Percentiles rank a stretch among this genome's conserved stretches.
Evolutionary conservation across 2,797 vertebrate genomes (phyloP).

Genomic region (Mormyrus hasselquistii): DNA sequence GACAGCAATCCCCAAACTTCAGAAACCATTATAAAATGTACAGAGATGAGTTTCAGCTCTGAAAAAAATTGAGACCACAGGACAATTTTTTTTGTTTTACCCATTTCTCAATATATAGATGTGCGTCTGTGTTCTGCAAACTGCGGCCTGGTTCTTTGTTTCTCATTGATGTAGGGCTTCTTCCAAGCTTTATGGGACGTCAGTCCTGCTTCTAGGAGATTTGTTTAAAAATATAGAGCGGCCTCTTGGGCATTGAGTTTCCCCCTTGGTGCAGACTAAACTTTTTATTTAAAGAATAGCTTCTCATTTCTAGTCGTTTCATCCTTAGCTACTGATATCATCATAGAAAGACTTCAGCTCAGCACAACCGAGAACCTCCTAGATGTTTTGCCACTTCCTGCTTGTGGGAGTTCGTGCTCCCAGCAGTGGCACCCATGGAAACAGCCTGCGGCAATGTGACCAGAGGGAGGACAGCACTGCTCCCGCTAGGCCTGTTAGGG

Average conservation of each 20-base stretch:
- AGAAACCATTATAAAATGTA: background rate
- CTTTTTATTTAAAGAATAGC: background rate
- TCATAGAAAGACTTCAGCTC: background rate
- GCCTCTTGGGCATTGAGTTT: background rate
- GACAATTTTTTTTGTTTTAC: background rate
- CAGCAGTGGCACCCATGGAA: constrained; percentile 57
- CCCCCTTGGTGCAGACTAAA: background rate
- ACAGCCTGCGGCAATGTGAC: constrained; percentile 57
- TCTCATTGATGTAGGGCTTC: background rate
- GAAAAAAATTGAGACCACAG: background rate
- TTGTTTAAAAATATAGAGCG: too few relatives aligned
- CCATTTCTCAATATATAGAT: background rate
- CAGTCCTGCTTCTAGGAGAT: background rate
- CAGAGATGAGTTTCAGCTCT: background rate
- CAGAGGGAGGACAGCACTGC: constrained; percentile 49
- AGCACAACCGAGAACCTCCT: background rate
- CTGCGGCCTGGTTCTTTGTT: too few relatives aligned
- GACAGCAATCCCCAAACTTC: background rate
- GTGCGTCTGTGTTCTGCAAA: background rate
- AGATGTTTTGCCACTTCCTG: background rate
- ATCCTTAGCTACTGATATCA: background rate
- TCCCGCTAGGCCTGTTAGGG: constrained; percentile 51
- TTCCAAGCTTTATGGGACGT: background rate
- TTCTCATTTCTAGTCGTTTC: background rate
- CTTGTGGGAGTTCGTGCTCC: constrained; percentile 35